A percentile compares a stretch with the other conserved stretches of the same genome.
These are phyloP conservation scores for Distichodus sexfasciatus DNA, from an alignment of 2,797 vertebrate species.

Conservation along the genomic window DNA sequence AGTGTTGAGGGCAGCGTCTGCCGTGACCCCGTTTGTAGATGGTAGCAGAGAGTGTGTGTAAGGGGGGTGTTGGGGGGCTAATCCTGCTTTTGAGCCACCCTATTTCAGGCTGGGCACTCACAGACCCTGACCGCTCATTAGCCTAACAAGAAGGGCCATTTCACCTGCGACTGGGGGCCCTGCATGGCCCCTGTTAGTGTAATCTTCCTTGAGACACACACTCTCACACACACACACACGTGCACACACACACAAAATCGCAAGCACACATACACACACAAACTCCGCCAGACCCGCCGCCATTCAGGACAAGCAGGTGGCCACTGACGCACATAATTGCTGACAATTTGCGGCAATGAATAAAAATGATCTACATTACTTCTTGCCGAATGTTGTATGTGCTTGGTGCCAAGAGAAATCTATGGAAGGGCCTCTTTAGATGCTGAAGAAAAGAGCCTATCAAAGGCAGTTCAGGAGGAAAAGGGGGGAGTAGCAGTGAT, in stretches of 20 bases:
- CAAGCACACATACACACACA: conserved; percentile 19
- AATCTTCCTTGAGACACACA: conserved; percentile 74
- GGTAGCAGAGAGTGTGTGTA: conserved; percentile 26
- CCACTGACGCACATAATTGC: conserved; percentile 99
- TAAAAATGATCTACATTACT: conserved; percentile 99
- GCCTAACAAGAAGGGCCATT: conserved; percentile 99
- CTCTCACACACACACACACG: conserved; percentile 10
- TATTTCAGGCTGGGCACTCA: conserved; percentile 67
- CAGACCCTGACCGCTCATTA: conserved; percentile 95
- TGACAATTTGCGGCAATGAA: conserved; percentile 99
- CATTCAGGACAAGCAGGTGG: conserved; percentile 99
- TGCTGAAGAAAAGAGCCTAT: conserved; percentile 98
- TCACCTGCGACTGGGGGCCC: conserved; percentile 95
- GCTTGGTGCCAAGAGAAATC: conserved; percentile 96
- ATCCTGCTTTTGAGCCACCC: conserved; percentile 71
- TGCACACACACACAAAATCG: conserved; percentile 7
- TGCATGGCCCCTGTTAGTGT: conserved; percentile 74
- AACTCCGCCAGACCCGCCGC: conserved; percentile 90
- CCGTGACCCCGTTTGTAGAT: conserved; percentile 48
- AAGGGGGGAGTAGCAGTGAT: conserved; percentile 58
- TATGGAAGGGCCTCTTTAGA: conserved; percentile 98
- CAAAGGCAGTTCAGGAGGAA: conserved; percentile 86
- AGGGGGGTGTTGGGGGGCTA: conserved; percentile 38
- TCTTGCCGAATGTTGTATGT: conserved; percentile 99
- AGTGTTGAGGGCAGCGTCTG: conserved; percentile 43